Conservation (phyloP, 2,888 invertebrate genomes). For the Acleris literana region DNA sequence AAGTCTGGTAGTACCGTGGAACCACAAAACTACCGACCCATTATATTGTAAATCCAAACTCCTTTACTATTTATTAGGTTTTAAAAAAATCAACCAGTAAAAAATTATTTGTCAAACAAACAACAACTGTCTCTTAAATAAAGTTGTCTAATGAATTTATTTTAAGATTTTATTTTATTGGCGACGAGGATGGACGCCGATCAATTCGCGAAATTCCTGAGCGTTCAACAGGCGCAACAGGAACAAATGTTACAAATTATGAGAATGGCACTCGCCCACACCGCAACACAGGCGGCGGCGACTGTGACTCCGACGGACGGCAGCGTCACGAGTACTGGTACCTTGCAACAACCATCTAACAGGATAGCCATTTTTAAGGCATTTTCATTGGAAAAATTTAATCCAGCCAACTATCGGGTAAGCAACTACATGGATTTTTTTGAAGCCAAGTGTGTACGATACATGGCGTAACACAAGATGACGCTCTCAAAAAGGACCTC, state of each 20-base stretch:
- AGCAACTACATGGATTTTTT: not conserved
- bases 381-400: not conserved
- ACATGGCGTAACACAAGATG: not conserved
- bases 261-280: not conserved
- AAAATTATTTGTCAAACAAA: too few species aligned
- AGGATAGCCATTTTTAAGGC: not conserved
- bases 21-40: too few species aligned
- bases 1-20: too few species aligned
- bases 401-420: not conserved
- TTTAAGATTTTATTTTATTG: not conserved
- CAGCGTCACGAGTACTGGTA: not conserved
- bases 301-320: not conserved
- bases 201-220: not conserved
- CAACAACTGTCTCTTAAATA: too few species aligned
- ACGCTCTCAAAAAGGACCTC: too few species aligned
- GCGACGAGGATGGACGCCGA: not conserved
- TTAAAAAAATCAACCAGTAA: too few species aligned
- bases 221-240: conserved; percentile 1
- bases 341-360: conserved; percentile 1
- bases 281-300: not conserved
- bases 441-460: not conserved
- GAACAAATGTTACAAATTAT: not conserved
- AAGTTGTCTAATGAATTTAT: too few species aligned
- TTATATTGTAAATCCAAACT: too few species aligned
- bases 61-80: too few species aligned